A percentile compares a stretch with the other conserved stretches of the same genome.
Evolutionary conservation across 1,140 invertebrate genomes (phyloP).

Genomic region (Lepidotrigona ventralis): DNA sequence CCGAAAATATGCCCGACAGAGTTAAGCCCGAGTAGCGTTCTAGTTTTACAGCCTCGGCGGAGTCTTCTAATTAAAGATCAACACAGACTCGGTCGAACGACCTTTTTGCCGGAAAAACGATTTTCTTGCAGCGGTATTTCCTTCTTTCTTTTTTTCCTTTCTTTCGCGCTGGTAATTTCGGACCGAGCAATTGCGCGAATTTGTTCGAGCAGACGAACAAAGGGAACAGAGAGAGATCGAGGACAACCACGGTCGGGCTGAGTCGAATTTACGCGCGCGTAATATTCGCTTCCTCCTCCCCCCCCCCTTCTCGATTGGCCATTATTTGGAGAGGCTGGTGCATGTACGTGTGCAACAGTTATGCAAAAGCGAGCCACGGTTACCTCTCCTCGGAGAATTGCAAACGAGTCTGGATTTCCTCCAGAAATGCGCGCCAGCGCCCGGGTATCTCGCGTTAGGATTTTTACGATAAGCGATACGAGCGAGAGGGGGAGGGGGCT

Average conservation of each 20-base stretch:
- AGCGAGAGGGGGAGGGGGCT: no score
- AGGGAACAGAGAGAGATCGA: neutral
- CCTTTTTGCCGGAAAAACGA: neutral
- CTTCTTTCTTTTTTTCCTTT: neutral
- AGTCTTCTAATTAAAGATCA: neutral
- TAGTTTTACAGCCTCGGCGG: neutral
- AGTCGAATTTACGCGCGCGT: constrained; percentile 50
- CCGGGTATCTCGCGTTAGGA: neutral
- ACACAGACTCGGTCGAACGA: neutral
- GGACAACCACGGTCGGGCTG: no score
- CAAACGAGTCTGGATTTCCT: constrained; percentile 56
- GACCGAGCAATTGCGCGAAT: constrained; percentile 28
- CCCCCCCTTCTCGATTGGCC: constrained; percentile 22
- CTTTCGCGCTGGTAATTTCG: no score
- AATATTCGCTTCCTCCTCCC: constrained; percentile 38
- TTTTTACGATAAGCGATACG: constrained; percentile 6
- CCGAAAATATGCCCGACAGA: neutral
- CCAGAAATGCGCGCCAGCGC: neutral
- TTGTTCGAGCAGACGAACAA: neutral
- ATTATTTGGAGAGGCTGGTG: constrained; percentile 41
- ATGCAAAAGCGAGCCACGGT: constrained; percentile 36
- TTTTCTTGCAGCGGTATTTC: neutral
- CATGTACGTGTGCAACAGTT: constrained; percentile 43
- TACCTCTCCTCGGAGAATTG: constrained; percentile 28
- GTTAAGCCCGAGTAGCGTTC: neutral